Conservation (phyloP, 2,888 invertebrate genomes). For the Drosophila nr. perissopoda region DNA sequence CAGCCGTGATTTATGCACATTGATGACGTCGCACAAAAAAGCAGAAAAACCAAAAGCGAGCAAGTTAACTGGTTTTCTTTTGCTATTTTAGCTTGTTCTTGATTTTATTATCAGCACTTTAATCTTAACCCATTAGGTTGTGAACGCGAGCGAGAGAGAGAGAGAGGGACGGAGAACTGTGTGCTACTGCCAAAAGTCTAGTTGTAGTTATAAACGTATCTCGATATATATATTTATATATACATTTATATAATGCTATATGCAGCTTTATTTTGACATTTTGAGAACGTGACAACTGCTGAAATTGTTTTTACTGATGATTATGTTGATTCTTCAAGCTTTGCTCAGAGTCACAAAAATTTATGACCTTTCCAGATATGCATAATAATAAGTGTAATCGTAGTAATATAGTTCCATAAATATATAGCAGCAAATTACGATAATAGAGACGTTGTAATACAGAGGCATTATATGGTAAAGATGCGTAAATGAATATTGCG, state of each 20-base stretch:
- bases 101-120: constrained; percentile 45
- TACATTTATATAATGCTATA: neutral
- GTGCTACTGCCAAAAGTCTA: neutral
- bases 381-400: neutral
- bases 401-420: neutral
- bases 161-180: neutral
- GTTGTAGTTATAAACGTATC: neutral
- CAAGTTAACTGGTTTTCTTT: constrained; percentile 35
- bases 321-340: constrained; percentile 1
- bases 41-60: constrained; percentile 3
- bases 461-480: neutral
- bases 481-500: neutral
- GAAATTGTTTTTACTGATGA: neutral
- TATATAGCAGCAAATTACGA: neutral
- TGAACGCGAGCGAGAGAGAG: neutral
- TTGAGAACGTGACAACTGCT: constrained; percentile 16
- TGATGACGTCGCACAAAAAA: constrained; percentile 70
- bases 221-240: neutral
- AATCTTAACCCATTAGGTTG: constrained; percentile 46
- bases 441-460: neutral
- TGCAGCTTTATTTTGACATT: neutral
- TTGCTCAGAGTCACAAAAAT: neutral
- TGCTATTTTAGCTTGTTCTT: constrained; percentile 35
- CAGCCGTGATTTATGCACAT: constrained; percentile 78
- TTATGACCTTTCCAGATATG: constrained; percentile 2